Evolutionary conservation across 2,888 invertebrate species (phyloP).

Genomic region (Heteromurus nitidus): DNA sequence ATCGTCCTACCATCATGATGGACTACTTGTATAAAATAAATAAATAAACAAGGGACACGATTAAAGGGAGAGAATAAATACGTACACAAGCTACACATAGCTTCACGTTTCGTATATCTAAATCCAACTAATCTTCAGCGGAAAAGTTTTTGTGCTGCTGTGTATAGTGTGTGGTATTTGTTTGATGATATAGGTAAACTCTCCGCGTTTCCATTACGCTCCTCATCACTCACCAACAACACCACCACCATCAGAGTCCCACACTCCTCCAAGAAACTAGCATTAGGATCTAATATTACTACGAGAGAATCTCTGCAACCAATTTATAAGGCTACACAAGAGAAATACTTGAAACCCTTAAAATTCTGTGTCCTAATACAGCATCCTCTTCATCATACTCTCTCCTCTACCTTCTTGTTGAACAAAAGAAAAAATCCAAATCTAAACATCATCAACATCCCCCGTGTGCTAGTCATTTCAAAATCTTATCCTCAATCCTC

Average conservation of each 20-base stretch:
- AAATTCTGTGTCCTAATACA: background rate
- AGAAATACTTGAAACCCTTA: slow-evolving; percentile 2
- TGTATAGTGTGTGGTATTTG: slow-evolving; percentile 4
- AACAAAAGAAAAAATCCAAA: slow-evolving; percentile 43
- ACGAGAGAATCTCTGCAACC: slow-evolving; percentile 18
- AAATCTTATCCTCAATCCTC: slow-evolving; percentile 24
- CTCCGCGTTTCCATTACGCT: no score
- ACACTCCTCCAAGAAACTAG: slow-evolving; percentile 7
- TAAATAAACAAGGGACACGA: background rate
- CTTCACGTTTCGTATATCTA: background rate
- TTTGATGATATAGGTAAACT: slow-evolving; percentile 7
- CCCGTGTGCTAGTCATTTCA: slow-evolving; percentile 43
- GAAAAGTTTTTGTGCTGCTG: background rate
- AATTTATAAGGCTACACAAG: background rate
- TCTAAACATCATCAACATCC: slow-evolving; percentile 49
- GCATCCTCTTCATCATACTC: background rate
- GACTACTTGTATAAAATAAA: slow-evolving; percentile 6
- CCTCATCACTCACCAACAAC: slow-evolving; percentile 11
- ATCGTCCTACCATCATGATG: slow-evolving; percentile 27
- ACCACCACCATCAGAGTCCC: background rate
- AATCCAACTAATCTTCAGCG: no score
- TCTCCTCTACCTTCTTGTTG: slow-evolving; percentile 1
- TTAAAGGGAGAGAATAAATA: background rate
- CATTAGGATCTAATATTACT: background rate
- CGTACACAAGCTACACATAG: background rate